Base-by-base conservation (phyloP, 2,113 vertebrate species). In the Pachycephala philippinensis region DNA sequence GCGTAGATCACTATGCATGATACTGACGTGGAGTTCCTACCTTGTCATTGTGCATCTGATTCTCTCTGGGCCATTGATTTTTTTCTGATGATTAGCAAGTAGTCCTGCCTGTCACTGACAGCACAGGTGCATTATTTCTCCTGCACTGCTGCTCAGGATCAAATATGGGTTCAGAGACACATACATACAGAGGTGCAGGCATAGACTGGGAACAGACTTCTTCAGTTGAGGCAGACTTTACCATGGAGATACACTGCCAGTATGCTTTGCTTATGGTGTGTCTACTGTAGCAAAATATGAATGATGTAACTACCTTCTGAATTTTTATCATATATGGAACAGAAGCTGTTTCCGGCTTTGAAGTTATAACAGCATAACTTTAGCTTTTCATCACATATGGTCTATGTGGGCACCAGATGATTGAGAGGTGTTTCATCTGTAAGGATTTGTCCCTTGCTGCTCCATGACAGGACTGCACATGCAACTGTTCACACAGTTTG, bases 1-100 rank as follows among this genome's bases (percentile, higher is more conserved):
- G 17, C 23, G 8, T 8, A 17, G 28, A 70, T 39, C 57, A 31
- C 11, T 35, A 10, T 37, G 21, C 11, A 11, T 10, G 17, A 49
- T 59, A 13, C 37, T 7, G 5, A 26, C 1, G 0, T 3, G 3
- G 52, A 52, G 13, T 21, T 69, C 40, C 37, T 47, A 5, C 23
- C 16, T 27, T 87, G 45, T 27, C 33, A 2, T 5, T 28, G 17
- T 49, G 30, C 56, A 52, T 21, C 70, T 28, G 37, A 42, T 35
- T n/a, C 24, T 57, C 24, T 27, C 21, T 7, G 17, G n/a, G 31
- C 9, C 39, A 21, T 49, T 21, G 7, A 13, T 74, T 16, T 53
- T 53, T 84, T 33, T 13, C 13, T 69, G n/a, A 35, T 30, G 13
- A 35, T 35, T 18, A 79, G 47, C 23, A 30, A 71, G 21, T 21